Percentiles rank a stretch among this genome's conserved stretches.
These are phyloP conservation scores for Drosophila orena DNA, from an alignment of 1,140 invertebrate species.

Conservation along the genomic window DNA sequence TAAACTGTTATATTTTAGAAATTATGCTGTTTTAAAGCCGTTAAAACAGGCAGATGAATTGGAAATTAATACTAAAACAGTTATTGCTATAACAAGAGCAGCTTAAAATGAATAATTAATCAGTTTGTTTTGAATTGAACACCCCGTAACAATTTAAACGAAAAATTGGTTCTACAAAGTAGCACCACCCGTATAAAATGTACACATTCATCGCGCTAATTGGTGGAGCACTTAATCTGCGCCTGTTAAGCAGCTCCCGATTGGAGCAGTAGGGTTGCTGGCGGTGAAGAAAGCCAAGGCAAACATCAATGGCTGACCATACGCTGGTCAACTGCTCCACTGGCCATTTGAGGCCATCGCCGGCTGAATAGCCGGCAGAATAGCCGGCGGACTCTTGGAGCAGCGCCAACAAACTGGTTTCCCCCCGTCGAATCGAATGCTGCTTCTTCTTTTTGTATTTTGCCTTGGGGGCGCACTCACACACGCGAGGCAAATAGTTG, in stretches of 20 bases:
- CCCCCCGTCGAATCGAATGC: conserved; percentile 10
- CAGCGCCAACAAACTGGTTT: conserved; percentile 54
- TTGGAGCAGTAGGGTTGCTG: conserved; percentile 48
- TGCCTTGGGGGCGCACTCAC: conserved; percentile 7
- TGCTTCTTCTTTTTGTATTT: conserved; percentile 31
- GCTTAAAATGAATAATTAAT: too few species aligned
- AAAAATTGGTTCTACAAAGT: too few species aligned
- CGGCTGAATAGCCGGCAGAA: conserved; percentile 13
- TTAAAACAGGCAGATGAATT: too few species aligned
- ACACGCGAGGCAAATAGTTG: conserved; percentile 11
- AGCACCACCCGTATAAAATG: too few species aligned
- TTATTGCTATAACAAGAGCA: too few species aligned
- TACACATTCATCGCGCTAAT: not conserved
- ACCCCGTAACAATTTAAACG: too few species aligned
- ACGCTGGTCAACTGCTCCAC: conserved; percentile 38
- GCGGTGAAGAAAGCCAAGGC: conserved; percentile 58
- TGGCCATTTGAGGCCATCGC: not conserved
- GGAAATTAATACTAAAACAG: too few species aligned
- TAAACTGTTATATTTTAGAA: too few species aligned
- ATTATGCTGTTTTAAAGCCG: too few species aligned
- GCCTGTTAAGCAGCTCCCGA: conserved; percentile 61
- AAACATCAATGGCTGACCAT: conserved; percentile 72
- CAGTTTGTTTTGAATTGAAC: too few species aligned
- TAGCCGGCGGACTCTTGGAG: conserved; percentile 34
- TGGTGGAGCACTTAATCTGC: conserved; percentile 23